Evolutionary conservation across 2,113 vertebrate genomes (phyloP).

Genomic region (Thymallus thymallus): DNA sequence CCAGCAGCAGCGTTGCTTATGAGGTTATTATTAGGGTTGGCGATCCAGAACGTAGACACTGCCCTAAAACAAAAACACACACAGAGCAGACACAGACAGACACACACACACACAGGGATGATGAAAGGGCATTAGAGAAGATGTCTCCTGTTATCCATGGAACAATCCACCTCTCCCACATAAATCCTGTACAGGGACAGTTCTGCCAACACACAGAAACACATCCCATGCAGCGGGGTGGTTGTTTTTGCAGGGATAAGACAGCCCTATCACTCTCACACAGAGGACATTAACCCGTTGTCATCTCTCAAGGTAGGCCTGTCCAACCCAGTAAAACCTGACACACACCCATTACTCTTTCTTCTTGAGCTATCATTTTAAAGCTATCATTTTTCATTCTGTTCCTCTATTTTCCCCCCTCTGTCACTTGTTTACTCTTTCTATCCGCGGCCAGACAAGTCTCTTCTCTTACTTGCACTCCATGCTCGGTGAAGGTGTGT

Average conservation of each 20-base stretch:
- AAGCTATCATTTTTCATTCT: too few species aligned
- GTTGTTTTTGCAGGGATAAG: constrained; percentile 57
- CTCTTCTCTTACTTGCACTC: constrained; percentile 90
- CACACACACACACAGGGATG: too few species aligned
- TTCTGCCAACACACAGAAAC: constrained; percentile 30
- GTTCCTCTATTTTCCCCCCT: too few species aligned
- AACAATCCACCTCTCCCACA: constrained; percentile 43
- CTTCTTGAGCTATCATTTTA: too few species aligned
- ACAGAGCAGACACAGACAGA: too few species aligned
- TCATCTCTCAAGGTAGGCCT: constrained; percentile 5
- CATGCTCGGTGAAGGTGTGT: constrained; percentile 86
- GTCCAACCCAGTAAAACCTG: background rate
- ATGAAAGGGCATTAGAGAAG: background rate
- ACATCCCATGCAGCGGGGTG: constrained; percentile 28
- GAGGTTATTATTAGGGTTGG: constrained; percentile 97
- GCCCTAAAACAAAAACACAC: constrained; percentile 78
- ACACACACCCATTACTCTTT: background rate
- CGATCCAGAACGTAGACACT: constrained; percentile 97
- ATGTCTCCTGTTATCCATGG: constrained; percentile 8
- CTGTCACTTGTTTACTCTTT: too few species aligned
- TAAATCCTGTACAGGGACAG: constrained; percentile 17
- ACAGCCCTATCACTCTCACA: constrained; percentile 3
- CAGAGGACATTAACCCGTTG: constrained; percentile 18
- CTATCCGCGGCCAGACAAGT: too few species aligned
- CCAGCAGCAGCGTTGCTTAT: constrained; percentile 96